These are phyloP conservation scores for Siphlonurus alternatus DNA, from an alignment of 2,888 invertebrate genomes.

Conservation along the genomic window DNA sequence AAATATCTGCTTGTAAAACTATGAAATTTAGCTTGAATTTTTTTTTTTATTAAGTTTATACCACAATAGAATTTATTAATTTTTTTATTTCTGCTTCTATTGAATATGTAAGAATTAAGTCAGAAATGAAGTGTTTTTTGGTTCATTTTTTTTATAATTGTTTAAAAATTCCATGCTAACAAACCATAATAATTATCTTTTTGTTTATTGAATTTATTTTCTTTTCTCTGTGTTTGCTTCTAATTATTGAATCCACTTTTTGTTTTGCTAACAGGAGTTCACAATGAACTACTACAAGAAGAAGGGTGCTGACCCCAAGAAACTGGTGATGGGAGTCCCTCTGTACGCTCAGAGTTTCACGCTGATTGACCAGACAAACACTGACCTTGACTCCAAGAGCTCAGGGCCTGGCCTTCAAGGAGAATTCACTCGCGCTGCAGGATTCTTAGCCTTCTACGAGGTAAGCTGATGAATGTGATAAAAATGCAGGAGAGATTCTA, in stretches of 20 bases:
- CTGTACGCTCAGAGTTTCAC: conserved; percentile 22
- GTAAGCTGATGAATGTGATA: conserved; percentile 24
- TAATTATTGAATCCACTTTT: background rate
- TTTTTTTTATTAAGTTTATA: too few species aligned
- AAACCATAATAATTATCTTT: background rate
- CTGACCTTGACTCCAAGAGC: conserved; percentile 39
- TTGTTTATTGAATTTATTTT: background rate
- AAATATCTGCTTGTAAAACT: too few species aligned
- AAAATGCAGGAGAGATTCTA: background rate
- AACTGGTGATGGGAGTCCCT: conserved; percentile 42
- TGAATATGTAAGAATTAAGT: background rate
- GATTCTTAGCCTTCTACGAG: conserved; percentile 63
- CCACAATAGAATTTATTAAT: too few species aligned
- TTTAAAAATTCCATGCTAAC: too few species aligned
- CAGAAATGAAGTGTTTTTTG: too few species aligned
- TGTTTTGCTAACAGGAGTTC: conserved; percentile 38
- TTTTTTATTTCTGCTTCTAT: background rate
- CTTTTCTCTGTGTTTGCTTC: background rate
- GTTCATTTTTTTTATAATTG: too few species aligned
- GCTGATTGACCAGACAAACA: conserved; percentile 31
- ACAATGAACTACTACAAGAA: conserved; percentile 56
- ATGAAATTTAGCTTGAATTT: too few species aligned
- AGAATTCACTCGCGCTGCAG: conserved; percentile 47
- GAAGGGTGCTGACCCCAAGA: conserved; percentile 42
- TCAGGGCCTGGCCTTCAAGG: conserved; percentile 53